These are phyloP conservation scores for Chymomyza procnemis DNA, from an alignment of 2,888 invertebrate genomes.

Conservation along the genomic window DNA sequence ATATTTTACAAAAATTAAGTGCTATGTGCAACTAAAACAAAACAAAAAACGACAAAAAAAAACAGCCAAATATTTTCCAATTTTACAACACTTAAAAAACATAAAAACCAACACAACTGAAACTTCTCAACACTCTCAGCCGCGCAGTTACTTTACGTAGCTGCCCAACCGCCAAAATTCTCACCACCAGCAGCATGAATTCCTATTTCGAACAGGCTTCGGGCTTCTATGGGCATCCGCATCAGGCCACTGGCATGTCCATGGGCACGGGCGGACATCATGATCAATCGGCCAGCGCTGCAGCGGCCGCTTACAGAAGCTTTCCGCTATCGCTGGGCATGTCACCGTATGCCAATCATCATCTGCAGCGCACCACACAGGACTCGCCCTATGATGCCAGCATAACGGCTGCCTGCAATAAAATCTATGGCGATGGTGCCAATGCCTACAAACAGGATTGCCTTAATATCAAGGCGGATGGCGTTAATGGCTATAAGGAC, in stretches of 20 bases:
- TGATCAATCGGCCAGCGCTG: constrained; percentile 83
- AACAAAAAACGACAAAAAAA: no score
- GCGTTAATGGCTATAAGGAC: constrained; percentile 81
- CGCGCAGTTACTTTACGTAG: constrained; percentile 34
- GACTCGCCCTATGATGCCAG: constrained; percentile 95
- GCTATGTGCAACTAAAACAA: not conserved
- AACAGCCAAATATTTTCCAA: constrained; percentile 17
- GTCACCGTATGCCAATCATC: constrained; percentile 91
- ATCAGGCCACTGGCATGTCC: constrained; percentile 86
- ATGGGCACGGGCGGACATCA: constrained; percentile 85
- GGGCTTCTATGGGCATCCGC: constrained; percentile 96
- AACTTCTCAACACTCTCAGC: not conserved
- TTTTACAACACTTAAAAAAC: constrained; percentile 5
- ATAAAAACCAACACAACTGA: not conserved
- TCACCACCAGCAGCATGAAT: constrained; percentile 85
- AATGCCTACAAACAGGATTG: constrained; percentile 85
- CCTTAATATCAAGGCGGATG: constrained; percentile 81
- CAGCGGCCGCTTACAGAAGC: constrained; percentile 87
- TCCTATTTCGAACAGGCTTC: constrained; percentile 95
- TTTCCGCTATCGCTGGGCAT: constrained; percentile 91
- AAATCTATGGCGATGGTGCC: constrained; percentile 79
- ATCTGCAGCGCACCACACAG: constrained; percentile 88
- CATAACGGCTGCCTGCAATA: constrained; percentile 90
- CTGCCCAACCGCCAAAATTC: constrained; percentile 77
- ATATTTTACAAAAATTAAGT: not conserved